Percentiles rank a stretch among this genome's conserved stretches.
These are phyloP conservation scores for Clarias platycephalus DNA, from an alignment of 2,797 vertebrate species.

Conservation along the genomic window DNA sequence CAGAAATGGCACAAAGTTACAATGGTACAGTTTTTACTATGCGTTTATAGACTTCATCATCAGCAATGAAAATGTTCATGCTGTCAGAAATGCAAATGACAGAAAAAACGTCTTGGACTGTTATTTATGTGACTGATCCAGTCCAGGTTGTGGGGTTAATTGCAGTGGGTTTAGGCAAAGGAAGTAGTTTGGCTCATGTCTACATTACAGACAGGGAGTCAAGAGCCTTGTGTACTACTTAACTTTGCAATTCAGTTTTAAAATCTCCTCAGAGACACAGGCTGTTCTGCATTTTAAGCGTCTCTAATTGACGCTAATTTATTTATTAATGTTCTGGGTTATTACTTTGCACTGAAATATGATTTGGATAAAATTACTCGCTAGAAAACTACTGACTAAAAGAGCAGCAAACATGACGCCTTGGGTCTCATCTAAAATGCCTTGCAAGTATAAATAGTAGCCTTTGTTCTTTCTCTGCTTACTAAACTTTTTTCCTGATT, in stretches of 20 bases:
- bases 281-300: slow-evolving; percentile 62
- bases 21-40: not conserved
- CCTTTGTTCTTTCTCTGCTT: not conserved
- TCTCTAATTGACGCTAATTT: slow-evolving; percentile 48
- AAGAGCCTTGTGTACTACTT: slow-evolving; percentile 64
- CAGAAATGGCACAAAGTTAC: not conserved
- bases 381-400: not conserved
- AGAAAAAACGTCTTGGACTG: not conserved
- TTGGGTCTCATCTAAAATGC: not conserved
- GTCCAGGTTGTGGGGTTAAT: slow-evolving; percentile 69
- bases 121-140: slow-evolving; percentile 59
- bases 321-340: slow-evolving; percentile 39
- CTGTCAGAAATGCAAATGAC: not conserved
- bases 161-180: slow-evolving; percentile 67
- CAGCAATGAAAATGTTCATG: not conserved
- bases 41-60: not conserved
- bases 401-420: not conserved
- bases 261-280: slow-evolving; percentile 56
- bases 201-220: slow-evolving; percentile 54
- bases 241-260: slow-evolving; percentile 63
- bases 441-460: not conserved
- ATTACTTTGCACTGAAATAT: slow-evolving; percentile 1
- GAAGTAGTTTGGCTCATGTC: slow-evolving; percentile 60
- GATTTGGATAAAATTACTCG: slow-evolving; percentile 14
- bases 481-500: not conserved